Conservation (phyloP, 2,113 vertebrate genomes). For the Thalassoma bifasciatum region DNA sequence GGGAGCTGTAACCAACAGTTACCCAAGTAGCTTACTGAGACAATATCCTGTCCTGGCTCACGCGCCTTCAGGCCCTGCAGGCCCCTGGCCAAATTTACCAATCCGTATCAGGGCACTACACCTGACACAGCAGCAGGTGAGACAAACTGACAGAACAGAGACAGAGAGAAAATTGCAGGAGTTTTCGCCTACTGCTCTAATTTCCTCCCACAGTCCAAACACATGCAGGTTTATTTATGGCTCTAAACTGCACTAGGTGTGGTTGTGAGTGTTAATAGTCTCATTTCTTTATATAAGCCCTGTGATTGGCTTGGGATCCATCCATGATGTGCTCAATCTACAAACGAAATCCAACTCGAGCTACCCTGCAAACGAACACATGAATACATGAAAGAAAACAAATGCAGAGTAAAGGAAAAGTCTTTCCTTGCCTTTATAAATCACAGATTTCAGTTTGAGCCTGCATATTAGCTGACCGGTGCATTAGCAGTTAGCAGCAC, state of each 20-base stretch:
- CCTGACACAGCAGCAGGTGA: slow-evolving; percentile 51
- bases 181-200: not conserved
- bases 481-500: slow-evolving; percentile 37
- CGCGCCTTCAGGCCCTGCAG: slow-evolving; percentile 44
- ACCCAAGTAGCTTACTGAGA: slow-evolving; percentile 69
- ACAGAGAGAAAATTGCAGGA: not conserved
- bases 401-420: not conserved
- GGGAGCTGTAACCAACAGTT: slow-evolving; percentile 60
- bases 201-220: not conserved
- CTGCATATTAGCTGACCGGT: slow-evolving; percentile 26
- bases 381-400: not conserved
- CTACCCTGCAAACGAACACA: not conserved
- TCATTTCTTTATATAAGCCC: not conserved
- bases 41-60: slow-evolving; percentile 75
- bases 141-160: slow-evolving; percentile 4
- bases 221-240: not conserved
- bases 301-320: not conserved
- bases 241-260: not conserved
- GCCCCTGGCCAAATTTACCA: slow-evolving; percentile 56
- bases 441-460: slow-evolving; percentile 1
- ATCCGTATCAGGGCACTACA: slow-evolving; percentile 40
- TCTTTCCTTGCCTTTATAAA: slow-evolving; percentile 15
- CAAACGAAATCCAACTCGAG: not conserved
- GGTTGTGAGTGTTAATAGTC: not conserved
- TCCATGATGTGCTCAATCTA: not conserved